phyloP scores from a whole-genome alignment of 2,797 vertebrate species.

The Danio jaintianensis region DNA sequence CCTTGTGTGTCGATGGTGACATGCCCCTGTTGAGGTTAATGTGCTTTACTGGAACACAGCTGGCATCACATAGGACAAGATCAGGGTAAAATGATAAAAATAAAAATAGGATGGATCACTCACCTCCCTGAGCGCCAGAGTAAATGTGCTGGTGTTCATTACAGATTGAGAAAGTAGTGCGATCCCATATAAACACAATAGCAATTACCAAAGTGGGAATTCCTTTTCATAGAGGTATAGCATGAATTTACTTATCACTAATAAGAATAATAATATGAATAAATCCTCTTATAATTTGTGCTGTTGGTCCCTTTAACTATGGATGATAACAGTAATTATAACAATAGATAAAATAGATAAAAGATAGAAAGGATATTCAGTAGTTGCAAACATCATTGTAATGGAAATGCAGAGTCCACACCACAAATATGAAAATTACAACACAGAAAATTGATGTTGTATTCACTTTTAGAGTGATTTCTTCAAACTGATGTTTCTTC shows the following conservation, averaged over 20 bases:
- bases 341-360: too few relatives aligned
- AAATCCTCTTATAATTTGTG: too few relatives aligned
- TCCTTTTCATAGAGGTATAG: neutral
- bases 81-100: neutral
- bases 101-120: neutral
- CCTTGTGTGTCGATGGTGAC: neutral
- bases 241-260: neutral
- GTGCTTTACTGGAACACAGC: constrained; percentile 1
- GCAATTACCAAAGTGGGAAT: neutral
- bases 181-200: neutral
- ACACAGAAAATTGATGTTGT: too few relatives aligned
- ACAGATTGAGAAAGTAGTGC: neutral
- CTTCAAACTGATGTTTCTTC: too few relatives aligned
- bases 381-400: too few relatives aligned
- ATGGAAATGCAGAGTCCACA: too few relatives aligned
- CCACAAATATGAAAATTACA: too few relatives aligned
- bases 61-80: neutral
- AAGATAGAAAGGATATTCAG: too few relatives aligned
- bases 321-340: too few relatives aligned
- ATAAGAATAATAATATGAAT: neutral
- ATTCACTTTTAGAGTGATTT: too few relatives aligned
- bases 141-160: neutral
- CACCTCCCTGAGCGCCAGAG: neutral
- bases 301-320: too few relatives aligned
- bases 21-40: neutral